phyloP scores from a whole-genome alignment of 1,140 invertebrate genomes.

The Alviniconcha marisindica region DNA sequence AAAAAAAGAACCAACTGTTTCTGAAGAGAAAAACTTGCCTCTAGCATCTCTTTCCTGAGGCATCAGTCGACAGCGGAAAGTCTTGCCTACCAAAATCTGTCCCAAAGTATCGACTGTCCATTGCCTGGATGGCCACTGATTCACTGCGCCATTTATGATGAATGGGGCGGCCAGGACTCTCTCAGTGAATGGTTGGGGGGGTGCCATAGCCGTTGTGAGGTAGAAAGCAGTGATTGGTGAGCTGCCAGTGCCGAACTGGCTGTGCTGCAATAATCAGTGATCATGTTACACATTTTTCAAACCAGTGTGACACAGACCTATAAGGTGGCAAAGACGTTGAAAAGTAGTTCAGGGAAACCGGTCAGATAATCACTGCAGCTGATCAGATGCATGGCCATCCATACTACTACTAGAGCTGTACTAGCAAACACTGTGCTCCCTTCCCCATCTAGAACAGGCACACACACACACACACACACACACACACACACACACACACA shows the following conservation, averaged over 20 bases:
- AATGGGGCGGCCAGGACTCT: neutral
- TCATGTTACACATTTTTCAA: neutral
- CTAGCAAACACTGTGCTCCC: too few relatives aligned
- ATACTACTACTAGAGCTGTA: too few relatives aligned
- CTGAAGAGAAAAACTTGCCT: too few relatives aligned
- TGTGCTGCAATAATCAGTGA: neutral
- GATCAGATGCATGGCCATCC: neutral
- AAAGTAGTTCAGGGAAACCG: neutral
- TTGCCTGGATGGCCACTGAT: constrained; percentile 23
- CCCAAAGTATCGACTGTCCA: constrained; percentile 22
- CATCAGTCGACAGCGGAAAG: constrained; percentile 30
- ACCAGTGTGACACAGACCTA: neutral
- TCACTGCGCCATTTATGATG: neutral
- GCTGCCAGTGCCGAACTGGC: neutral
- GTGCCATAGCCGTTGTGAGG: neutral
- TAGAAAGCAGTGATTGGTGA: neutral
- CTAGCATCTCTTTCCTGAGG: neutral
- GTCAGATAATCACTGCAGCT: too few relatives aligned
- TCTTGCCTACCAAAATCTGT: neutral
- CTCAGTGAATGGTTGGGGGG: neutral
- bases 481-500: constrained; percentile 18
- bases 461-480: neutral
- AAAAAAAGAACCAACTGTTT: too few relatives aligned
- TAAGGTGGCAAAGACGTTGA: too few relatives aligned
- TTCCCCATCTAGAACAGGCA: too few relatives aligned